Evolutionary conservation across 2,888 invertebrate genomes (phyloP), one percentile per base, ranked within the genome.

Genomic region (Drosophila tanythrix): DNA sequence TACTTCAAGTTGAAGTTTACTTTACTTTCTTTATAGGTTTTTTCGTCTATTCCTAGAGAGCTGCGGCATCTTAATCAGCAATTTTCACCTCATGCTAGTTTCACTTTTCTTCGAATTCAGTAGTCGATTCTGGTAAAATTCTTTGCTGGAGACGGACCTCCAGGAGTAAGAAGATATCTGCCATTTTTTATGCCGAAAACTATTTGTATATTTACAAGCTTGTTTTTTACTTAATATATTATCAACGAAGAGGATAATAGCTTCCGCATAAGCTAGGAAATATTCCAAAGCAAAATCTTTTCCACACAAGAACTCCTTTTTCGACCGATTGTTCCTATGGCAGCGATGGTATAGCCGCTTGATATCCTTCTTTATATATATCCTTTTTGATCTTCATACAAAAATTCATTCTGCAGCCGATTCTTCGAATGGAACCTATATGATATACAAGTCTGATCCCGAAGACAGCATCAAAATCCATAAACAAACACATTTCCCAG

Each of bases 51-150:
- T 52, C 21, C 21, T 3, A 15, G 13, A 46, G 7, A 21, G 1
- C 21, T 21, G 21, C 21, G 21, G 21, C 21, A 21, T 21, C 21
- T 21, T 7, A 25, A 27, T 36, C 25, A n/a, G 11, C 18, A 11
- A n/a, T 27, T 38, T 18, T 11, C 15, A n/a, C 35, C 21, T 21
- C 6, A 15, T 6, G 10, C n/a, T 10, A 10, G 27, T 21, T 58
- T 27, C 8, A 25, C 57, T 57, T 38, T 61, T 38, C 35, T 13
- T 40, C 13, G 56, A 31, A 61, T 18, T 18, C 21, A 25, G 25
- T 57, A 18, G 61, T 31, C 13, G 36, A 60, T 60, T 60, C 60
- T 38, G 36, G 36, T 31, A 18, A 27, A 21, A 8, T n/a, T n/a
- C 13, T 13, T 8, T 11, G 29, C 35, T 29, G 60, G n/a, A 7